Evolutionary conservation across 2,797 vertebrate species (phyloP), one percentile per base, ranked within the genome.

Genomic region (Chloroceryle amazona): DNA sequence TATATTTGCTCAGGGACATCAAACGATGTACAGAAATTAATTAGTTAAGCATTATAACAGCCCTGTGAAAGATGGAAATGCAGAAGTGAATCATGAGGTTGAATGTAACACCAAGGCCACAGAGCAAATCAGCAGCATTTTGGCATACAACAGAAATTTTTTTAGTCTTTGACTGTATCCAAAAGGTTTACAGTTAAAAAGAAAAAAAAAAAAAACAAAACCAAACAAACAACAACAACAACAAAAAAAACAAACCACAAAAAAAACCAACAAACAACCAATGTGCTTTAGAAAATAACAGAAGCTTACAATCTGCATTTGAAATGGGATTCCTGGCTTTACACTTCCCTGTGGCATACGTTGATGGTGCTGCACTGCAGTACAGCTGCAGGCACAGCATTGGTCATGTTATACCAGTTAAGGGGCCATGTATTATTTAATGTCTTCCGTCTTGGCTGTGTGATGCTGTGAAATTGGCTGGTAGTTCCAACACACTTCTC

Each of bases 311-410:
- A 95, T 81, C 26, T 4, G 0, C 37, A 39, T 33, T 0, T 73
- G 65, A 93, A 92, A 95, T 49, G 44, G 84, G 67, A 93, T 89
- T 94, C 49, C 74, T 73, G 66, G 55, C 74, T 82, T 87, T 92
- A 60, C 17, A 7, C 42, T 78, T 92, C 44, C 68, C 47, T 61
- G 44, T 61, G 60, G 74, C 81, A 89, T 17, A 61, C 0, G 1
- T 5, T 12, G 10, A 79, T 28, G 31, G 61, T 74, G 19, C 21
- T 2, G 2, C 49, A 39, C 54, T 86, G 62, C 47, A 68, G 26
- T 13, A 66, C 37, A 90, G 62, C 74, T 91, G 68, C 87, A 95
- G 61, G 87, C 79, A 80, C 67, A 83, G 52, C 0, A 0, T 4
- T 74, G 63, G 14, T 58, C 57, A 35, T 72, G 68, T 58, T 75